A percentile compares a stretch with the other conserved stretches of the same genome.
phyloP scores from a whole-genome alignment of 2,113 vertebrate species.

The Gymnobelideus leadbeateri region DNA sequence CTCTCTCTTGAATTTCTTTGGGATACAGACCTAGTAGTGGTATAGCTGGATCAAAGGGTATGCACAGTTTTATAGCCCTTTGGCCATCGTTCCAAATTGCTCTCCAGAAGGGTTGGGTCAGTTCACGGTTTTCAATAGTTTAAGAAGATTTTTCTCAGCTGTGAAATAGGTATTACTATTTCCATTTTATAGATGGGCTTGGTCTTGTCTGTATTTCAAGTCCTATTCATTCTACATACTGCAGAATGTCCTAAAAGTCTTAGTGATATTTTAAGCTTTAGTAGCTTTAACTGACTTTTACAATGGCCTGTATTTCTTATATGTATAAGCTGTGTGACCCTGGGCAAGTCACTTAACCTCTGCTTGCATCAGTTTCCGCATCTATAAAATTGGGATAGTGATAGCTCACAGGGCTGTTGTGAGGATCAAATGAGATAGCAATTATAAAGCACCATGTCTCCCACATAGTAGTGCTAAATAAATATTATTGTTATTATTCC shows the following conservation, averaged over 20 bases:
- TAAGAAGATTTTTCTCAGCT: neutral
- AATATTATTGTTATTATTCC: neutral
- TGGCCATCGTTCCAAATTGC: too few species aligned
- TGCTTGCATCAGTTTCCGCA: neutral
- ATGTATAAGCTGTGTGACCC: neutral
- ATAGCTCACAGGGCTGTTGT: neutral
- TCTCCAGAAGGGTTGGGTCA: too few species aligned
- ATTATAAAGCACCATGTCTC: too few species aligned
- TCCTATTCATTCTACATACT: neutral
- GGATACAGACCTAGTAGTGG: too few species aligned
- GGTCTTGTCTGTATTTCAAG: neutral
- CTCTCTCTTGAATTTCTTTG: too few species aligned
- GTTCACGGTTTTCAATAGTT: too few species aligned
- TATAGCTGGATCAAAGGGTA: too few species aligned
- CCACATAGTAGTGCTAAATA: neutral
- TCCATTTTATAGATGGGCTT: neutral
- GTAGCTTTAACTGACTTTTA: neutral
- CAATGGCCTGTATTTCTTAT: neutral
- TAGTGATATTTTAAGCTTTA: neutral
- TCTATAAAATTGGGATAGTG: neutral
- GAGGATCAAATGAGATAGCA: neutral
- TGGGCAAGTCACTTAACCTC: neutral
- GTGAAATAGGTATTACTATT: neutral
- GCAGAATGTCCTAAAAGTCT: neutral
- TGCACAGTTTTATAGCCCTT: too few species aligned